These are phyloP conservation scores for Ochlodes sylvanus DNA, from an alignment of 2,888 invertebrate genomes.

Conservation along the genomic window DNA sequence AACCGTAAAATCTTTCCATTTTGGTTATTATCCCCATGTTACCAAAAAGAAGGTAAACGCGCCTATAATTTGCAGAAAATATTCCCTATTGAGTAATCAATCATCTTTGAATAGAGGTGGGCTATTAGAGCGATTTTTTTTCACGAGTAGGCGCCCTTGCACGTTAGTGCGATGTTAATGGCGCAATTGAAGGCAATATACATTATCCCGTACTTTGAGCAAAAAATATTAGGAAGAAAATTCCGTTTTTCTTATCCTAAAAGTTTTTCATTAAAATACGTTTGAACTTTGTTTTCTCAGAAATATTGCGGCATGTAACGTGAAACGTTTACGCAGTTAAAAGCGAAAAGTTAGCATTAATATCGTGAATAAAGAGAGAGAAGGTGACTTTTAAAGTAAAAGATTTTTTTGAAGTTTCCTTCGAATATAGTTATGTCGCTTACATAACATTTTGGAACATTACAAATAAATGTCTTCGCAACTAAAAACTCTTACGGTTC, in stretches of 20 bases:
- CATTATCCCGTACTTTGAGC: conserved; percentile 39
- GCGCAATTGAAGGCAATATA: conserved; percentile 42
- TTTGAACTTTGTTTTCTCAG: conserved; percentile 20
- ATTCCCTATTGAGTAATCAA: conserved; percentile 34
- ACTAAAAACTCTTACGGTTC: conserved; percentile 11
- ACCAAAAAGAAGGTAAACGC: neutral
- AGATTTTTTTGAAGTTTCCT: neutral
- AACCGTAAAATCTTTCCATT: neutral
- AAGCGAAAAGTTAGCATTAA: conserved; percentile 23
- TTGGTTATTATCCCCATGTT: neutral
- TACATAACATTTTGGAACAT: neutral
- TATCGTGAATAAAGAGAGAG: conserved; percentile 22
- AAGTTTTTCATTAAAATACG: conserved; percentile 34
- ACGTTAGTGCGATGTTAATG: conserved; percentile 43
- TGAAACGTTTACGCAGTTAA: conserved; percentile 29
- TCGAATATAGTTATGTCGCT: too few species aligned
- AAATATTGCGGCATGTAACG: conserved; percentile 31
- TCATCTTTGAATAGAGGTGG: conserved; percentile 36
- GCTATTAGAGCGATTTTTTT: conserved; percentile 37
- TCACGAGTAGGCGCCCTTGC: conserved; percentile 31
- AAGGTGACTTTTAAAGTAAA: conserved; percentile 6
- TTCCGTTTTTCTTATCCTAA: conserved; percentile 26
- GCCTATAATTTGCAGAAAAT: conserved; percentile 14
- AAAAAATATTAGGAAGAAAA: conserved; percentile 29
- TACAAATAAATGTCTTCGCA: neutral